A percentile compares a stretch with the other conserved stretches of the same genome.
Evolutionary conservation across 2,888 invertebrate species (phyloP).

Genomic region (Desoria tigrina): DNA sequence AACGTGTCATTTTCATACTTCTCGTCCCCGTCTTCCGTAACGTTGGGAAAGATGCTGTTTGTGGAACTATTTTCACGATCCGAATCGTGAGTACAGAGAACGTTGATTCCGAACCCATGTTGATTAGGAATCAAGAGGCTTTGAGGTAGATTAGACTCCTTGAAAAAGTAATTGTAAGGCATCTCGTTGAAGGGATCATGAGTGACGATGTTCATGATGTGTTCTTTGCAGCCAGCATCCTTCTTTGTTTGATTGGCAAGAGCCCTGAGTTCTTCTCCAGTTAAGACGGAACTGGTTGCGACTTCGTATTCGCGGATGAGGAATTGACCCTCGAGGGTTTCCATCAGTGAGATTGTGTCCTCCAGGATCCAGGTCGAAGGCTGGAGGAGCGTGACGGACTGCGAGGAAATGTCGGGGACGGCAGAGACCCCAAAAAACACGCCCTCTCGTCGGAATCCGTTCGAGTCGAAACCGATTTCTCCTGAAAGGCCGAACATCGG

Average conservation of each 20-base stretch:
- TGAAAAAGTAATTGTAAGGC: conserved; percentile 42
- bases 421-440: conserved; percentile 45
- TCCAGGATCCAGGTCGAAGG: conserved; percentile 52
- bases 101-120: conserved; percentile 51
- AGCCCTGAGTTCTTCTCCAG: conserved; percentile 30
- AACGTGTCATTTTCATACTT: conserved; percentile 2
- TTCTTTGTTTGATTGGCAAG: conserved; percentile 33
- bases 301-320: conserved; percentile 45
- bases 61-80: too few relatives aligned
- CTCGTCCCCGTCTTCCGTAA: neutral
- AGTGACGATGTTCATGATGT: conserved; percentile 42
- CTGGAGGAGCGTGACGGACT: conserved; percentile 43
- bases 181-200: conserved; percentile 52
- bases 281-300: conserved; percentile 48
- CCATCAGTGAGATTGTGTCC: conserved; percentile 37
- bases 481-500: conserved; percentile 38
- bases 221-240: conserved; percentile 36
- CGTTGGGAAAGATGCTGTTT: neutral
- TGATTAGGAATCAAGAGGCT: conserved; percentile 48
- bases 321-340: conserved; percentile 31
- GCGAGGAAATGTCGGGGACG: conserved; percentile 28
- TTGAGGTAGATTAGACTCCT: conserved; percentile 40
- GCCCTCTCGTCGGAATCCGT: conserved; percentile 44
- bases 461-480: conserved; percentile 38
- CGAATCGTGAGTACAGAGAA: conserved; percentile 38